Evolutionary conservation across 2,888 invertebrate genomes (phyloP), one percentile per base, ranked within the genome.

Genomic region (Dione vanillae): DNA sequence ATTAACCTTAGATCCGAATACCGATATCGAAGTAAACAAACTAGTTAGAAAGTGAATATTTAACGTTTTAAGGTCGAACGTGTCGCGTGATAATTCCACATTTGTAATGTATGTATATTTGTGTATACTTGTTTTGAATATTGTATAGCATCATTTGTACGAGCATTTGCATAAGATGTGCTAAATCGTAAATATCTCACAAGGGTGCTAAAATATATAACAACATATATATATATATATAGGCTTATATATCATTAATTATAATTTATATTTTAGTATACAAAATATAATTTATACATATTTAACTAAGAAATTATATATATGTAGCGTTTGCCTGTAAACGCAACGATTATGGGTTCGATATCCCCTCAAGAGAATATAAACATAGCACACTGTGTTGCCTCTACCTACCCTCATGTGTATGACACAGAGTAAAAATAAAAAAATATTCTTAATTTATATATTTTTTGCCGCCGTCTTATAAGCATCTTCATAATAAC

Each of bases 21-120:
- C 51, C 40, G 47, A 56, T 69, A 69, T 20, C 54, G 54, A 54
- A 35, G 47, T 58, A 47, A 67, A 67, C 37, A 69, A 56, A 64
- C 54, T 69, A 40, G 54, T 64, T 69, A 54, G 62, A 56, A 69
- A 69, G 62, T 56, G 62, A 47, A 40, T 41, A 43, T 64, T 20
- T 35, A 37, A 52, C 51, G 54, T 62, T 69, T 45, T 45, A 62
- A 64, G 62, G 68, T 64, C 40, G 45, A 19, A 47, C 68, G 40
- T 45, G 64, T 56, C 41, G 47, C 19, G 37, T 52, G 14, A 19
- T 43, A 20, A 68, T 19, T 61, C 12, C 14, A 59, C 37, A 51
- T 40, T 16, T 37, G 62, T 49, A 27, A 27, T 27, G 27, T 27
- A 27, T 27, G 27, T 27, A 27, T 27, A 5, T 27, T 27, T 27